These are phyloP conservation scores for Amphimallon solstitiale DNA, from an alignment of 2,888 invertebrate species.

Conservation along the genomic window DNA sequence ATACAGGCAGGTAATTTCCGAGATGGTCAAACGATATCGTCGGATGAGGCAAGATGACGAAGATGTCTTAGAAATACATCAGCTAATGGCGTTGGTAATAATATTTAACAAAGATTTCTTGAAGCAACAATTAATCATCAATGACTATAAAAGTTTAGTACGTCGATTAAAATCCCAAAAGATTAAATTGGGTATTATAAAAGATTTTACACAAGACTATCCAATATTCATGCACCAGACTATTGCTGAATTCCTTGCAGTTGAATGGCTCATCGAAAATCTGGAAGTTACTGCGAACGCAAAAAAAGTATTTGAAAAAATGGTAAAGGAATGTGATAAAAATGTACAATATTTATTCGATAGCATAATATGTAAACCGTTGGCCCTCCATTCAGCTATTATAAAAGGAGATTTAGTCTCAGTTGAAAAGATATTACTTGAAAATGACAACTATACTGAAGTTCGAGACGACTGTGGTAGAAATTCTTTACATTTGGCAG, in stretches of 20 bases:
- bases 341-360: too few species aligned
- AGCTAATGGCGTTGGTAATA: neutral
- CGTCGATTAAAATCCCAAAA: neutral
- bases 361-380: too few species aligned
- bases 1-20: neutral
- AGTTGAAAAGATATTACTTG: too few species aligned
- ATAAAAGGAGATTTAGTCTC: too few species aligned
- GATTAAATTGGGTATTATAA: neutral
- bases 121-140: neutral
- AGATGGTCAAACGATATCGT: conserved; percentile 2
- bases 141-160: conserved; percentile 17
- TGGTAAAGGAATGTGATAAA: too few species aligned
- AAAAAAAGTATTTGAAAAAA: too few species aligned
- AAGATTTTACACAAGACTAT: neutral
- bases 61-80: conserved; percentile 4
- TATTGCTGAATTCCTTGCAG: neutral
- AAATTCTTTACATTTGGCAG: too few species aligned
- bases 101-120: conserved; percentile 3
- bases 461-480: too few species aligned
- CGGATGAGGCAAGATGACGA: neutral
- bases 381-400: too few species aligned
- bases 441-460: too few species aligned
- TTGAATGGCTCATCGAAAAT: neutral
- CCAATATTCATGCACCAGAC: neutral
- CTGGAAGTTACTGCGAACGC: too few species aligned